Base-by-base conservation (phyloP, 2,113 vertebrate species). In the Cryptotis parvus region DNA sequence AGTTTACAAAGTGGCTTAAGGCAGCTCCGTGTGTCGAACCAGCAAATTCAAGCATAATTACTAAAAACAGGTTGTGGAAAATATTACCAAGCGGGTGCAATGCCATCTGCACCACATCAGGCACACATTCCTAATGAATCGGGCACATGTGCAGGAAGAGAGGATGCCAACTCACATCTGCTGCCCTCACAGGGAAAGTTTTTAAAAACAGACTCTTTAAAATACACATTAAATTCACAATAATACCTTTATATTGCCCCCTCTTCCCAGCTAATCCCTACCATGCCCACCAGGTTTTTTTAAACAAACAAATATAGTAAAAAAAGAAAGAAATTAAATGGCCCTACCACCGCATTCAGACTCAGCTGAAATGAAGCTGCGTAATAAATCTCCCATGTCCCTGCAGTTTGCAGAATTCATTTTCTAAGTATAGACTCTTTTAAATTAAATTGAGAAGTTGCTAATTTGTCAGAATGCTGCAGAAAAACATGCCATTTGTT, bases 91-190 rank as follows among this genome's bases (percentile, higher is more conserved):
- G 84, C 87, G 92, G 93, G 83, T 92, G 66, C 85, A 66, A 3
- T 27, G 39, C 74, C 66, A 80, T 90, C 97, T 97, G 89, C 37
- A 75, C 84, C 94, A 66, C 90, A 2, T 83, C 96, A 78, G 78
- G 90, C 83, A 87, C 95, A 96, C 94, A 93, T 95, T 94, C 85
- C 94, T 97, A 96, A 96, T 78, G 93, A 90, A 82, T 96, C 81
- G 83, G 86, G 91, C 18, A 68, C 55, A 92, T 82, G 85, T 92
- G 95, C 2, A 83, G 86, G 81, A 83, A 82, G 93, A 80, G 86
- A 63, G 35, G 87, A 69, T 87, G 41, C 91, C 82, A 22, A 91
- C 87, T 11, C 20, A 90, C 96, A 96, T 94, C 92, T 97, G 96
- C 89, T 96, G 90, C 91, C 91, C 58, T 39, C 41, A 94, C 94